Base-by-base conservation (phyloP, 2,888 invertebrate species). In the Neoitamus cyanurus region DNA sequence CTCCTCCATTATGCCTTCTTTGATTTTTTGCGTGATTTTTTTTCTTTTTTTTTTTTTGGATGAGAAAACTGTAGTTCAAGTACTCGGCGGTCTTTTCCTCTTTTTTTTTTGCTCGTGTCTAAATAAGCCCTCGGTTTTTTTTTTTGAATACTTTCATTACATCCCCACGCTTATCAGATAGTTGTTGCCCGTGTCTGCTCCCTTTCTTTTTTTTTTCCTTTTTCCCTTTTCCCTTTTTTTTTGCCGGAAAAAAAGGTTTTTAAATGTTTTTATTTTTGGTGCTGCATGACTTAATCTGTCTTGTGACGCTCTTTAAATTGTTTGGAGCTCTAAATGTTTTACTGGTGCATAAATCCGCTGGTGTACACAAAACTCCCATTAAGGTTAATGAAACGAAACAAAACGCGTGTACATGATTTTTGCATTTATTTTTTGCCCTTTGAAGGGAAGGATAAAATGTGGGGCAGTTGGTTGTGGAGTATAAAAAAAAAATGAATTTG, bases 291-390 rank as follows among this genome's bases (percentile, higher is more conserved):
- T 15, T 20, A 58, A 6, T 20, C 20, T 58, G 15, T 58, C 20
- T 58, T 58, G 15, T 58, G 42, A 42, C 42, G 42, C 25, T 58
- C 25, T 58, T 58, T 58, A 20, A 58, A 58, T 58, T 58, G 58
- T 58, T 58, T 58, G n/a, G 25, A 58, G 25, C 58, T 58, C 58
- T 20, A 58, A 58, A 58, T 58, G 25, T 58, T 58, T 58, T 58
- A 58, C 20, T 58, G 58, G 58, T 58, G 58, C 58, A 58, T 58
- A 58, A 58, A 58, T 58, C 25, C 25, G 58, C 20, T 7, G 25
- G 58, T 15, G 31, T 20, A 70, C 70, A 70, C 70, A 70, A 70
- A 70, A 70, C 34, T 70, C 70, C 70, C 70, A 70, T 70, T 70
- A 70, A 30, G 70, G 70, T n/a, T 70, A 31, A 58, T 58, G 58